Percentiles rank a stretch among this genome's conserved stretches.
These are phyloP conservation scores for Rhynchopsitta pachyrhyncha DNA, from an alignment of 2,113 vertebrate genomes.

Conservation along the genomic window DNA sequence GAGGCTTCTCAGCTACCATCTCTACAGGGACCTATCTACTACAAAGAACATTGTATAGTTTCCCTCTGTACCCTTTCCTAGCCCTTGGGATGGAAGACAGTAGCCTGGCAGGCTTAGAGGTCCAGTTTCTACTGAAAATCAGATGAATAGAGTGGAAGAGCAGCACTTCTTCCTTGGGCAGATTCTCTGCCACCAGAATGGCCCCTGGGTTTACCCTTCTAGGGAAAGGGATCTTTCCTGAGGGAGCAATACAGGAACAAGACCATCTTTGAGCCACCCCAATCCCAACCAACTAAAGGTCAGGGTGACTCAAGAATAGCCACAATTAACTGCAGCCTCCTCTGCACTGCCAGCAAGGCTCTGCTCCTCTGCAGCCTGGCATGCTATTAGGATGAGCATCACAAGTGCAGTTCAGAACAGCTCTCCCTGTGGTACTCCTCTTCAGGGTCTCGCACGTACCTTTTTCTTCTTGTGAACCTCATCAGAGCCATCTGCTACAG, in stretches of 20 bases:
- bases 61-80: not conserved
- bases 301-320: not conserved
- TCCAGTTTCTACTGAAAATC: not conserved
- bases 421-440: not conserved
- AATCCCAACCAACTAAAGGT: not conserved
- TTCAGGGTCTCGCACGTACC: not conserved
- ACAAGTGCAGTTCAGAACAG: not conserved
- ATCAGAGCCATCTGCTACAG: constrained; percentile 19
- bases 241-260: not conserved
- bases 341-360: not conserved
- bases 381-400: not conserved
- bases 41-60: not conserved
- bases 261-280: not conserved
- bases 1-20: not conserved
- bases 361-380: not conserved
- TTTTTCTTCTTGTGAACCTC: constrained; percentile 74
- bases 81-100: not conserved
- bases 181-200: not conserved
- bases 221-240: not conserved
- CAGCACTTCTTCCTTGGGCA: not conserved
- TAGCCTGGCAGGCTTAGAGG: not conserved
- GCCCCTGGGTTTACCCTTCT: not conserved
- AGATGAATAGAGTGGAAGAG: not conserved
- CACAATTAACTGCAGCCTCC: not conserved
- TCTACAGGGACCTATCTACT: not conserved